These are phyloP conservation scores for Mesaphorura yosii DNA, from an alignment of 1,140 invertebrate species.

Conservation along the genomic window DNA sequence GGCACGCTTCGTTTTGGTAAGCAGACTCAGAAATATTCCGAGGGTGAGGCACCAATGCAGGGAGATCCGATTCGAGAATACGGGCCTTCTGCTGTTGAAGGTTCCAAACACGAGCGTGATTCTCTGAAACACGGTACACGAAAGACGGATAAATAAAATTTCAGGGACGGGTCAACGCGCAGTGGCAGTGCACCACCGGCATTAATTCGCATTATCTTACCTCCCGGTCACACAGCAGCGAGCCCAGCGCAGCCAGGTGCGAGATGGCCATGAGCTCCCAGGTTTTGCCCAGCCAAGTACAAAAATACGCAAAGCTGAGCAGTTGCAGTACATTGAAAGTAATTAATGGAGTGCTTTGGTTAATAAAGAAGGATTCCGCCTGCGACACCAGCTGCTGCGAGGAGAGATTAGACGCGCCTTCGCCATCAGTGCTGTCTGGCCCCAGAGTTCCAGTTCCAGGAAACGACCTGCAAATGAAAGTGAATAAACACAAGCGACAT, in stretches of 20 bases:
- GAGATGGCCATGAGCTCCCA: constrained; percentile 5
- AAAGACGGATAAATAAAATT: not conserved
- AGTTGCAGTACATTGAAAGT: constrained; percentile 1
- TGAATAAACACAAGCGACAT: not conserved
- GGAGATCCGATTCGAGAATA: not conserved
- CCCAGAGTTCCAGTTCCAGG: not conserved
- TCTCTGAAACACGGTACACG: not conserved
- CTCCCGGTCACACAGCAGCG: constrained; percentile 5
- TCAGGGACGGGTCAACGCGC: not conserved
- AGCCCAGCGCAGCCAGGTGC: not conserved
- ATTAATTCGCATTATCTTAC: too few relatives aligned
- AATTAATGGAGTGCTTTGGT: not conserved
- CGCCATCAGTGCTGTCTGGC: too few relatives aligned
- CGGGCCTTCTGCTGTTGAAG: not conserved
- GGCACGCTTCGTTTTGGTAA: not conserved
- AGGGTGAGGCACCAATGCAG: constrained; percentile 3
- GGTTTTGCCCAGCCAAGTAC: constrained; percentile 3
- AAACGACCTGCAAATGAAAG: not conserved
- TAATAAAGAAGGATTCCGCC: not conserved
- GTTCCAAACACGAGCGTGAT: not conserved
- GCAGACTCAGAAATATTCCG: not conserved
- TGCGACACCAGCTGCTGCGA: not conserved
- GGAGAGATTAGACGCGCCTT: not conserved
- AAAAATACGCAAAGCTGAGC: not conserved
- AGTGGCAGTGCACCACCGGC: not conserved